Percentiles rank a stretch among this genome's conserved stretches.
These are phyloP conservation scores for Megaceryle alcyon DNA, from an alignment of 2,797 vertebrate genomes.

Conservation along the genomic window DNA sequence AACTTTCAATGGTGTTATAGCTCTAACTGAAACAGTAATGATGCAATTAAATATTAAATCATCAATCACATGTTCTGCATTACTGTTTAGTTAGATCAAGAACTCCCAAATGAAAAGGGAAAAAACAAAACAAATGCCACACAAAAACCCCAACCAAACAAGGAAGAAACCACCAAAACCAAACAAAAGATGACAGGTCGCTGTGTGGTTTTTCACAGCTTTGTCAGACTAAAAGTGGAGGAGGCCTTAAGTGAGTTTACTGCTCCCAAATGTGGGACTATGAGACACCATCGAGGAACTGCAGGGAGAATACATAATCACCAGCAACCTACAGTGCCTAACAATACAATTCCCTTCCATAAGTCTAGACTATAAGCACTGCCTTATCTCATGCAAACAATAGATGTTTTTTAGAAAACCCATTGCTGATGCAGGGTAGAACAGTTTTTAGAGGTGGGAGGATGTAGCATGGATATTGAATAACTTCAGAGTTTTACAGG, in stretches of 20 bases:
- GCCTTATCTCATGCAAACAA: not conserved
- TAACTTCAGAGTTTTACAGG: not conserved
- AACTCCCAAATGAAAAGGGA: not conserved
- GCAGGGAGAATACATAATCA: not conserved
- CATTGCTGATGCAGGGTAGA: not conserved
- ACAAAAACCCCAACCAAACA: not conserved
- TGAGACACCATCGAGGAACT: not conserved
- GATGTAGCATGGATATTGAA: not conserved
- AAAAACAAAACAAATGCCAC: not conserved
- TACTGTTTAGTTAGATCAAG: slow-evolving; percentile 23
- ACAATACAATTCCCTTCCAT: accelerated
- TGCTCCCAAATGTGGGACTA: not conserved
- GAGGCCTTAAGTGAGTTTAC: not conserved
- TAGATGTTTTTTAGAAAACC: not conserved
- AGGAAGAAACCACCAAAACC: not conserved
- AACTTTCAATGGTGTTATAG: not conserved
- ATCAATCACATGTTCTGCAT: not conserved
- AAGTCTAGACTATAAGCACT: not conserved
- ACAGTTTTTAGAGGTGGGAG: not conserved
- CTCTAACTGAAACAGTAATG: slow-evolving; percentile 12
- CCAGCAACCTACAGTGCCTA: not conserved
- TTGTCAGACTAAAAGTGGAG: not conserved
- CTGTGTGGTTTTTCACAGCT: not conserved
- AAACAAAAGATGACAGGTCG: not conserved
- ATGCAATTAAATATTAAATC: slow-evolving; percentile 58